Evolutionary conservation across 2,113 vertebrate genomes (phyloP).

Genomic region (Cyprinodon brontotheroides): DNA sequence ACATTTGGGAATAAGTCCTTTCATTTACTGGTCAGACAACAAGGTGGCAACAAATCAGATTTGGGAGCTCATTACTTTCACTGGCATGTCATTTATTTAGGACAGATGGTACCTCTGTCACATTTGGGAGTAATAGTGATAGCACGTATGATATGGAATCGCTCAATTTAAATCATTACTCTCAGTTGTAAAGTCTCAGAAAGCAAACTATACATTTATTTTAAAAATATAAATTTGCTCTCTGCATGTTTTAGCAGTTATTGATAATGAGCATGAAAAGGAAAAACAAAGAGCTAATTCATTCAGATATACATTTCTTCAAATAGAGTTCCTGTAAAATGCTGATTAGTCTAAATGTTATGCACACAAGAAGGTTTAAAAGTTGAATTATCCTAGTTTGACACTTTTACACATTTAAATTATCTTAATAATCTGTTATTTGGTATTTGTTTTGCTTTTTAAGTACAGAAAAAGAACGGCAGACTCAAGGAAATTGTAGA

Average conservation of each 20-base stretch:
- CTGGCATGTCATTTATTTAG: conserved; percentile 13
- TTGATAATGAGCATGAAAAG: background rate
- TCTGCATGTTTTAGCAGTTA: background rate
- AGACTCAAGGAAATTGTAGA: too few species aligned
- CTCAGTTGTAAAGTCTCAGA: background rate
- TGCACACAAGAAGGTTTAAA: too few species aligned
- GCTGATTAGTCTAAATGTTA: too few species aligned
- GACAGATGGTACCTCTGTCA: conserved; percentile 52
- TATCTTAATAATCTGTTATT: too few species aligned
- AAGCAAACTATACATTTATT: background rate
- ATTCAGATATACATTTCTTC: too few species aligned
- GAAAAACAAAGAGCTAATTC: too few species aligned
- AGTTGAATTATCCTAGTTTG: too few species aligned
- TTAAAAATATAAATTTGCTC: too few species aligned
- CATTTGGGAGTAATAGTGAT: conserved; percentile 21
- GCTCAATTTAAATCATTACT: background rate
- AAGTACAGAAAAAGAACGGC: too few species aligned
- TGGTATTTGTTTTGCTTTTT: too few species aligned
- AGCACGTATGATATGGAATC: background rate
- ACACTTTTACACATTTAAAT: too few species aligned
- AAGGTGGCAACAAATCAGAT: conserved; percentile 7
- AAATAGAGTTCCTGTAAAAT: background rate
- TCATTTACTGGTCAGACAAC: conserved; percentile 14
- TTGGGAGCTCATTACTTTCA: conserved; percentile 28
- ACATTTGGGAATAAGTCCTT: background rate